Evolutionary conservation across 2,113 vertebrate species (phyloP).

Genomic region (Camelus bactrianus): DNA sequence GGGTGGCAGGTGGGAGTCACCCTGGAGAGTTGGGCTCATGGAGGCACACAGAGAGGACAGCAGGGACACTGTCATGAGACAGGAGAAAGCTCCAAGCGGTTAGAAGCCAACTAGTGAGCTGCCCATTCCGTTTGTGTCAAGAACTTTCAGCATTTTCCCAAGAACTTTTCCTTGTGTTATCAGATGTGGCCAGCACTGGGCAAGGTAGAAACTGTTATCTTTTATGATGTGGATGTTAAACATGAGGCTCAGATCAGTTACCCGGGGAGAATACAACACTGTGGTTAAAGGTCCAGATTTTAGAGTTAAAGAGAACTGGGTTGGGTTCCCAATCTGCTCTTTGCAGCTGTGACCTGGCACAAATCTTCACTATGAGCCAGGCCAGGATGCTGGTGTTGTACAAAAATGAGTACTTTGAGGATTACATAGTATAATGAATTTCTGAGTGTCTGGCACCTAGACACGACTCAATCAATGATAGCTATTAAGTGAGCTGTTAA

Average conservation of each 20-base stretch:
- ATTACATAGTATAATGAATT: background rate
- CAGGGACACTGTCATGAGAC: too few relatives aligned
- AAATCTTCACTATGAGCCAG: background rate
- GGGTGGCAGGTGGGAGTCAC: too few relatives aligned
- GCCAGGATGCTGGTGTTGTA: background rate
- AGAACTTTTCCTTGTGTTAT: background rate
- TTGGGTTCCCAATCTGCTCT: background rate
- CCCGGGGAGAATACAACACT: background rate
- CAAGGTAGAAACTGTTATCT: background rate
- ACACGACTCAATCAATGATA: background rate
- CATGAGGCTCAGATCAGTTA: background rate
- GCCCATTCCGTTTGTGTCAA: background rate
- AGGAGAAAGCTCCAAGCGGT: background rate
- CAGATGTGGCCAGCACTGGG: background rate
- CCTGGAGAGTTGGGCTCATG: accelerated
- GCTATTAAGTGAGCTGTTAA: background rate
- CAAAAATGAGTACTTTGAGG: background rate
- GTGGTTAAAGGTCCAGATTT: background rate
- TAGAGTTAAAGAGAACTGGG: background rate
- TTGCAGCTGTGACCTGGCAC: background rate
- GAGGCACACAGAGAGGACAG: background rate
- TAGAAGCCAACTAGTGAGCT: background rate
- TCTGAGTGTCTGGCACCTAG: background rate
- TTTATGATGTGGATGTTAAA: background rate
- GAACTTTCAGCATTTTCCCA: background rate